Conservation (phyloP, 2,797 vertebrate species). For the Telmatherina bonti region DNA sequence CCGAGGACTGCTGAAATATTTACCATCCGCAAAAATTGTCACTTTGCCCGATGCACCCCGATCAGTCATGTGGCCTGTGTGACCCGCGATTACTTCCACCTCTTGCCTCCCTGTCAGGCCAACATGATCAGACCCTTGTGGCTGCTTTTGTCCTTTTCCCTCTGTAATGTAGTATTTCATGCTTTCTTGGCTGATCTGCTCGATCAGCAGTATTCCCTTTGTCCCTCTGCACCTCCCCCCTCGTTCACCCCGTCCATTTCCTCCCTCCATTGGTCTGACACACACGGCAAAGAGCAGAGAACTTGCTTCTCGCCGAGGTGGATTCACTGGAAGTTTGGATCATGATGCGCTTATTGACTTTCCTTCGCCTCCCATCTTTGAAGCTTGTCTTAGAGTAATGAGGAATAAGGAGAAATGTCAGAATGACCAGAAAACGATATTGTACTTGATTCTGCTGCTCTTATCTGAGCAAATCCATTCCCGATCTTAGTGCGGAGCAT, state of each 20-base stretch:
- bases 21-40: conserved; percentile 66
- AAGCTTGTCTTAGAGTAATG: conserved; percentile 39
- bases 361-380: conserved; percentile 36
- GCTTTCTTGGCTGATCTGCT: conserved; percentile 71
- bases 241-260: conserved; percentile 62
- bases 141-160: conserved; percentile 74
- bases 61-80: conserved; percentile 66
- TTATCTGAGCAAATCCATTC: conserved; percentile 46
- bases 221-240: conserved; percentile 58
- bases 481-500: conserved; percentile 15
- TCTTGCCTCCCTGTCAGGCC: conserved; percentile 60
- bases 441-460: conserved; percentile 23
- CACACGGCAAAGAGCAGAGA: conserved; percentile 33
- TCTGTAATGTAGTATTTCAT: conserved; percentile 76
- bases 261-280: conserved; percentile 65
- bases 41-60: conserved; percentile 55
- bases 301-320: conserved; percentile 22
- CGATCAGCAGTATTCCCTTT: conserved; percentile 69
- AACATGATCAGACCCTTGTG: conserved; percentile 70
- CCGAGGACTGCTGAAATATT: conserved; percentile 69
- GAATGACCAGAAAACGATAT: conserved; percentile 45
- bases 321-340: conserved; percentile 50
- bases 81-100: conserved; percentile 65
- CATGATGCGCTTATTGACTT: conserved; percentile 55
- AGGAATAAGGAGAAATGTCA: conserved; percentile 64